phyloP scores from a whole-genome alignment of 2,888 invertebrate species.

The Pseudococcus longispinus region DNA sequence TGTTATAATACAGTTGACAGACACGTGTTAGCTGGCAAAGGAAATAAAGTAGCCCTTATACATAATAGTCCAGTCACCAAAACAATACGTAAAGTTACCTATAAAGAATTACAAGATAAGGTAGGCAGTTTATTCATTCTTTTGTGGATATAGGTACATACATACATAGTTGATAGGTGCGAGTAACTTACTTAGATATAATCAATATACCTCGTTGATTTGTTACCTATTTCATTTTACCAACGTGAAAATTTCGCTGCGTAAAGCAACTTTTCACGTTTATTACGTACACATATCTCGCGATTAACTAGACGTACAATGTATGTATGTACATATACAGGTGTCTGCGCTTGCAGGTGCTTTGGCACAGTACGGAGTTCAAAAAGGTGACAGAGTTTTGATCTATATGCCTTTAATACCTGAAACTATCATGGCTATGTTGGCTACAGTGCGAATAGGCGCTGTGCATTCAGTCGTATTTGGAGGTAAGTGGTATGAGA shows the following conservation, averaged over 20 bases:
- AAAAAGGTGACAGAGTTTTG: conserved; percentile 82
- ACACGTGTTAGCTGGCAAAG: conserved; percentile 81
- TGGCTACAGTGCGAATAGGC: conserved; percentile 85
- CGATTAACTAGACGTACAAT: conserved; percentile 4
- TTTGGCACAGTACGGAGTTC: conserved; percentile 77
- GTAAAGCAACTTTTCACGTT: background rate
- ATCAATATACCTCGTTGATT: background rate
- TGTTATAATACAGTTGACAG: conserved; percentile 93
- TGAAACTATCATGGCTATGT: conserved; percentile 86
- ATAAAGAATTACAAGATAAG: conserved; percentile 79
- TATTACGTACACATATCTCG: background rate
- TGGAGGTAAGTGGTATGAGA: conserved; percentile 71
- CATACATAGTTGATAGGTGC: too few relatives aligned
- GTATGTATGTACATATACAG: conserved; percentile 63
- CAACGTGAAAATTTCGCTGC: background rate
- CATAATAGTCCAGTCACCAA: conserved; percentile 90
- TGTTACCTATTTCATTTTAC: background rate
- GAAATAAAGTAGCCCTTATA: conserved; percentile 80
- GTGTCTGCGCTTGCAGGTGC: conserved; percentile 81
- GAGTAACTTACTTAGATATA: too few relatives aligned
- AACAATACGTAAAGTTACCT: conserved; percentile 78
- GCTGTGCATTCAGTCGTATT: conserved; percentile 95
- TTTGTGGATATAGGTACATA: background rate
- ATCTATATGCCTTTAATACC: conserved; percentile 96
- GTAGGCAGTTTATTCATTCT: conserved; percentile 64